Evolutionary conservation across 2,797 vertebrate species (phyloP).

Genomic region (Amblyraja radiata): DNA sequence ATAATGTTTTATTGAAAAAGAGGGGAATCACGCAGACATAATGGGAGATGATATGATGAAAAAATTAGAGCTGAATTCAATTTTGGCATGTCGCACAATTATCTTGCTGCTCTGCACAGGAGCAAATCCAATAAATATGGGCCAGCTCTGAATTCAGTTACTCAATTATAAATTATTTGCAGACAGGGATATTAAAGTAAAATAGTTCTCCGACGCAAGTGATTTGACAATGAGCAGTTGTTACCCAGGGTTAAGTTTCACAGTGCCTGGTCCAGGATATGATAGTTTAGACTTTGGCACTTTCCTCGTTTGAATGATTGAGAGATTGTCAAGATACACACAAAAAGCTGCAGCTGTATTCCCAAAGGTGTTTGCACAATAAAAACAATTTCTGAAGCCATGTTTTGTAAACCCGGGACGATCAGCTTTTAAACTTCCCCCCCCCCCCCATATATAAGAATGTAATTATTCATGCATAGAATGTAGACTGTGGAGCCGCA

Average conservation of each 20-base stretch:
- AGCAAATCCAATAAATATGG: constrained; percentile 16
- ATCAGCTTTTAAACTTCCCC: not conserved
- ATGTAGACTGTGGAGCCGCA: not conserved
- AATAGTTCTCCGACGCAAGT: not conserved
- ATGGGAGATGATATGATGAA: constrained; percentile 18
- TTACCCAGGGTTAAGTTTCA: not conserved
- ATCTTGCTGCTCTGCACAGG: constrained; percentile 21
- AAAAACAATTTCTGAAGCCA: not conserved
- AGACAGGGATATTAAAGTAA: constrained; percentile 33
- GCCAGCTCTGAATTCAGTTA: constrained; percentile 10
- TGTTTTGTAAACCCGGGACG: not conserved
- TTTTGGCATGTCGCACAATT: constrained; percentile 17
- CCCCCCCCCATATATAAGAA: not conserved
- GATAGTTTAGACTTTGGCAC: not conserved
- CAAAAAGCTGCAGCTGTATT: too few relatives aligned
- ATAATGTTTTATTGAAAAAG: constrained; percentile 3
- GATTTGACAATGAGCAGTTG: constrained; percentile 13
- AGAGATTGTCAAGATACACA: too few relatives aligned
- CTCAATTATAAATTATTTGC: constrained; percentile 28
- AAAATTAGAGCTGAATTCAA: constrained; percentile 33
- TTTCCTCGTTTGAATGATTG: not conserved
- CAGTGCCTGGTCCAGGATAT: not conserved
- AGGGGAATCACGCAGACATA: not conserved
- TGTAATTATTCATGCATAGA: not conserved
- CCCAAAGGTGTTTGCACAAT: too few relatives aligned